Conservation (phyloP, 35 echinoderm and acorn worm species). For the Acanthaster planci region DNA sequence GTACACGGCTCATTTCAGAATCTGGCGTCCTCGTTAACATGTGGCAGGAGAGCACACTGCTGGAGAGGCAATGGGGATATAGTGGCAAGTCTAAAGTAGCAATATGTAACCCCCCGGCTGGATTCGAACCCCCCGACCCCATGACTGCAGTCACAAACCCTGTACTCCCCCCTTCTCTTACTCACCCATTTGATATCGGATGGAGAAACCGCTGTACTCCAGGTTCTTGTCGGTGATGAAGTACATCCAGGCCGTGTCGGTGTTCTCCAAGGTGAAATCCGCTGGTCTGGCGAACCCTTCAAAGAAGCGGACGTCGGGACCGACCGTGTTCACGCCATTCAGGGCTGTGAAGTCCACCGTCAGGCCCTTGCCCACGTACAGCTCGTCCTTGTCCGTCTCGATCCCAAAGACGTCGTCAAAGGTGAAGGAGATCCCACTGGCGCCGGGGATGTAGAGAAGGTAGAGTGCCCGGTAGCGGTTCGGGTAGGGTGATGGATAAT, state of each 20-base stretch:
- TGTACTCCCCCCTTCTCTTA: too few relatives aligned
- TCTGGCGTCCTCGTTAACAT: too few relatives aligned
- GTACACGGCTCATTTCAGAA: too few relatives aligned
- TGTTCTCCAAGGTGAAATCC: conserved; percentile 27
- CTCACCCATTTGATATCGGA: neutral
- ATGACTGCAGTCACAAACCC: too few relatives aligned
- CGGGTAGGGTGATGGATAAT: conserved; percentile 45
- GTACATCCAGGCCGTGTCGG: conserved; percentile 73
- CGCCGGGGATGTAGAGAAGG: conserved; percentile 64
- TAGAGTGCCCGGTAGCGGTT: conserved; percentile 42
- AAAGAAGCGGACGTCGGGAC: conserved; percentile 29
- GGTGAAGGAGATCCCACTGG: conserved; percentile 46
- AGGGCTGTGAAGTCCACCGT: neutral
- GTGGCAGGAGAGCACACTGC: too few relatives aligned
- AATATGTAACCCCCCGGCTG: too few relatives aligned
- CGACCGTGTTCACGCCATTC: neutral
- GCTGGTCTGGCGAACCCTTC: conserved; percentile 1
- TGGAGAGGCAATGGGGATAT: too few relatives aligned
- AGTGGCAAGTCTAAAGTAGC: too few relatives aligned
- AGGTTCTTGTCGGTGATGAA: conserved; percentile 74
- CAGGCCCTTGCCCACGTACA: conserved; percentile 65
- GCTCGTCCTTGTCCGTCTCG: conserved; percentile 68
- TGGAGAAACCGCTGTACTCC: conserved; percentile 37
- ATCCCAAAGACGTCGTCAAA: conserved; percentile 40
- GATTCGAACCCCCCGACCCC: too few relatives aligned